phyloP scores from a whole-genome alignment of 2,113 vertebrate species.

The Cromileptes altivelis region DNA sequence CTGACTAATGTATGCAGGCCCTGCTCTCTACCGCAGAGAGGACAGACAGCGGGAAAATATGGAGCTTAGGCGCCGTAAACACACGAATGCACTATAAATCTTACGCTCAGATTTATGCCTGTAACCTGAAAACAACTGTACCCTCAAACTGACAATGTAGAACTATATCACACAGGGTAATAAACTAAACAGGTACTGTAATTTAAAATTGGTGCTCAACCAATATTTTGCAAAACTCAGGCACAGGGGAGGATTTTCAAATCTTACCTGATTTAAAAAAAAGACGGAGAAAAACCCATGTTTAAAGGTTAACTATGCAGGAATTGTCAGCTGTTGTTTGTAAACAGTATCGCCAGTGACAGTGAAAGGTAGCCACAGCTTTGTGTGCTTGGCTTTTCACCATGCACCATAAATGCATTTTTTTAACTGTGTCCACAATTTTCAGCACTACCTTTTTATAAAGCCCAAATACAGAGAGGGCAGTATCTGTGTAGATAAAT shows the following conservation, averaged over 20 bases:
- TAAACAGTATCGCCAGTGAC: too few species aligned
- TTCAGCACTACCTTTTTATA: too few species aligned
- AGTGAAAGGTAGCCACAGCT: too few species aligned
- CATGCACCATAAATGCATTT: too few species aligned
- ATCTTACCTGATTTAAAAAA: too few species aligned
- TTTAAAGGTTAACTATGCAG: too few species aligned
- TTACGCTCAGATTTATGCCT: constrained; percentile 23
- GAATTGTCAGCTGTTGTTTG: too few species aligned
- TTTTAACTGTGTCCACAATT: too few species aligned
- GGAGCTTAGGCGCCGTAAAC: constrained; percentile 43
- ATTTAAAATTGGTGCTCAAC: constrained; percentile 4
- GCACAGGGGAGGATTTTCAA: neutral
- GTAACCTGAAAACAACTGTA: constrained; percentile 6
- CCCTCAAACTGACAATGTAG: neutral
- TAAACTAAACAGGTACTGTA: neutral
- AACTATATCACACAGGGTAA: neutral
- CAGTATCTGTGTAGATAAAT: too few species aligned
- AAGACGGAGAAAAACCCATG: too few species aligned
- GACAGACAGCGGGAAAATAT: constrained; percentile 49
- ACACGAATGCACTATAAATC: constrained; percentile 46
- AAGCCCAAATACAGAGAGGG: too few species aligned
- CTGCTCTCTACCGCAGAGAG: constrained; percentile 40
- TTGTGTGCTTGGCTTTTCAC: too few species aligned
- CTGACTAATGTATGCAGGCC: constrained; percentile 57
- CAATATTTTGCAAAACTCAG: neutral